Base-by-base conservation (phyloP, 2,797 vertebrate genomes). In the Argentina silus region DNA sequence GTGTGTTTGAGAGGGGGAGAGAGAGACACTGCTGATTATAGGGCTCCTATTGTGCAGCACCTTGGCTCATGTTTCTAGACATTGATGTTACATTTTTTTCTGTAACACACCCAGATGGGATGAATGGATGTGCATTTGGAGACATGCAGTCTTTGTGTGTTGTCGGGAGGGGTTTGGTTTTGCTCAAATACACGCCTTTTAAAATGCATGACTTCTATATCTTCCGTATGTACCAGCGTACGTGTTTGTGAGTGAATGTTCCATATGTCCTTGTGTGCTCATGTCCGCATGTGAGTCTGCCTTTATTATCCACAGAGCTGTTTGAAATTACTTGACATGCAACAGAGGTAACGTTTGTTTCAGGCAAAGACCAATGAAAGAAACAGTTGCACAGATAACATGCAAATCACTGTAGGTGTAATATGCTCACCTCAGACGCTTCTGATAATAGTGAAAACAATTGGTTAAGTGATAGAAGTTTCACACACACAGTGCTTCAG, bases 11-110 rank as follows among this genome's bases (percentile, higher is more conserved):
- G 65, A 23, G 55, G 42, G 70, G 59, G 56, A 63, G 51, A 48
- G 42, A 72, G 56, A 61, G 69, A 57, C 57, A 53, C 10, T 61
- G 74, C 77, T 82, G 78, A 80, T 67, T 45, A 27, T 0, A 81
- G 81, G 72, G 89, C 90, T 92, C 86, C 81, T 62, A 79, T 36
- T 89, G 90, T 79, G 78, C 87, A 86, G 76, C 78, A 77, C 75
- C 80, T 73, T 66, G 73, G 70, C 79, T 72, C 6, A 14, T 12
- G 12, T 12, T 9, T 36, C 27, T 36, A 36, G 27, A 36, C 27
- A 36, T 36, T 36, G 27, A 36, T 4, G 27, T 1, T 36, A 36
- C 27, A 67, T 50, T 11, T 45, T 27, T 14, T 10, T 53, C 66
- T 9, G 44, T 23, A 47, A 27, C 57, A 62, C 83, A 27, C 63